These are phyloP conservation scores for Monopis laevigella DNA, from an alignment of 2,888 invertebrate species.

Conservation along the genomic window DNA sequence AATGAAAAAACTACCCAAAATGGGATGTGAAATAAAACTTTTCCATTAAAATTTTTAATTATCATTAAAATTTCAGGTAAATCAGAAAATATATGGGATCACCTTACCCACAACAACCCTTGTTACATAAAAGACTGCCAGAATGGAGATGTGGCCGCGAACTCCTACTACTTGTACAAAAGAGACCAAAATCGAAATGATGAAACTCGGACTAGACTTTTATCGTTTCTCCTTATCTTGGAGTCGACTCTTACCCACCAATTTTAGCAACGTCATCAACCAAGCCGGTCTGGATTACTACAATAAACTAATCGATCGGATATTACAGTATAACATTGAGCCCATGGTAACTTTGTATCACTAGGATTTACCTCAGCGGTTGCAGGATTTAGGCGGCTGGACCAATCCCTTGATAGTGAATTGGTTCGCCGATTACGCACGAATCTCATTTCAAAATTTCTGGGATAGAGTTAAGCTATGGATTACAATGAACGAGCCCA, in stretches of 20 bases:
- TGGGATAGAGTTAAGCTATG: slow-evolving; percentile 57
- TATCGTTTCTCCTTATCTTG: slow-evolving; percentile 72
- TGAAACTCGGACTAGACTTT: slow-evolving; percentile 23
- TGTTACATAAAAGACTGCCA: neutral
- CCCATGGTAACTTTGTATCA: slow-evolving; percentile 67
- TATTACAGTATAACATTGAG: slow-evolving; percentile 65
- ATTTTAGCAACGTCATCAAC: slow-evolving; percentile 63
- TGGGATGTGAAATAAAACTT: no score
- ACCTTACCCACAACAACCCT: slow-evolving; percentile 3
- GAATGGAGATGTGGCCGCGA: slow-evolving; percentile 8
- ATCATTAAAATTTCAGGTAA: slow-evolving; percentile 30
- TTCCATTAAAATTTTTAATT: no score
- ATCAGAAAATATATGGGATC: slow-evolving; percentile 13
- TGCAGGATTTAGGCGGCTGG: slow-evolving; percentile 64
- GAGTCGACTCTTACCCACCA: slow-evolving; percentile 70
- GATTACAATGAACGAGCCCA: slow-evolving; percentile 68
- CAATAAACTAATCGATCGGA: slow-evolving; percentile 59
- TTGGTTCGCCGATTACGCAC: slow-evolving; percentile 54
- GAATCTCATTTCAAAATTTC: slow-evolving; percentile 39
- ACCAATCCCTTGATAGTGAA: slow-evolving; percentile 44
- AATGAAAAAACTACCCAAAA: no score
- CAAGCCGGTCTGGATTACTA: slow-evolving; percentile 27
- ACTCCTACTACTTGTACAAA: slow-evolving; percentile 11
- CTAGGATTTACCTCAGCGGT: slow-evolving; percentile 57
- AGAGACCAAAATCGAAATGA: slow-evolving; percentile 14